A percentile compares a stretch with the other conserved stretches of the same genome.
phyloP scores from a whole-genome alignment of 1,140 invertebrate genomes.

The Magallana gigas region DNA sequence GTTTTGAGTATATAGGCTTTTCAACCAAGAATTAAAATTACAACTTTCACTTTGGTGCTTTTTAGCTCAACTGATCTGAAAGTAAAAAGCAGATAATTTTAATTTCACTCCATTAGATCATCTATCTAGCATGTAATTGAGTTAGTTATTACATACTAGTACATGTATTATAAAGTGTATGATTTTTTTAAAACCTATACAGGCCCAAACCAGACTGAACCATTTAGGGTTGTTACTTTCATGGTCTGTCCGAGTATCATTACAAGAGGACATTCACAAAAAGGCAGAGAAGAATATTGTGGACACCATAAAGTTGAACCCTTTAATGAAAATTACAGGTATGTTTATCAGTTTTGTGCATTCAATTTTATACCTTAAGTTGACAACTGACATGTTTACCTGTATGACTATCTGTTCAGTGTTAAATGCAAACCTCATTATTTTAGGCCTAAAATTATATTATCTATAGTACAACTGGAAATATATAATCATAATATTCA shows the following conservation, averaged over 20 bases:
- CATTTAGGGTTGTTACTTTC: slow-evolving; percentile 12
- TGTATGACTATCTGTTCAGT: background rate
- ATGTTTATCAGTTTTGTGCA: background rate
- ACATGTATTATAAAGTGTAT: slow-evolving; percentile 9
- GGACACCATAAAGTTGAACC: background rate
- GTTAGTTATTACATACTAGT: slow-evolving; percentile 11
- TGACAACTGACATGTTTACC: background rate
- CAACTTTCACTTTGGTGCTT: background rate
- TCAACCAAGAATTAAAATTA: background rate
- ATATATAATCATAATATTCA: slow-evolving; percentile 7
- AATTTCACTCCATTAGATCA: background rate
- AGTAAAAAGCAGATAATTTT: slow-evolving; percentile 11
- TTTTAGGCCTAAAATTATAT: slow-evolving; percentile 11
- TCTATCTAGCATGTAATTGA: background rate
- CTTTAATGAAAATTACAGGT: slow-evolving; percentile 22
- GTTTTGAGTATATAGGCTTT: background rate
- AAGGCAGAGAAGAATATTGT: background rate
- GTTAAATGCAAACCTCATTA: slow-evolving; percentile 10
- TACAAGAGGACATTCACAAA: background rate
- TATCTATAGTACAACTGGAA: background rate
- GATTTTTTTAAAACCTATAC: background rate
- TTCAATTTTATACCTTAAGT: slow-evolving; percentile 6
- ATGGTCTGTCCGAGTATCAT: background rate
- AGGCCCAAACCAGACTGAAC: slow-evolving; percentile 25
- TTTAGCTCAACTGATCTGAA: slow-evolving; percentile 4